Percentiles rank a stretch among this genome's conserved stretches.
Conservation (phyloP, 2,888 invertebrate genomes). For the Parthenolecanium corni region DNA sequence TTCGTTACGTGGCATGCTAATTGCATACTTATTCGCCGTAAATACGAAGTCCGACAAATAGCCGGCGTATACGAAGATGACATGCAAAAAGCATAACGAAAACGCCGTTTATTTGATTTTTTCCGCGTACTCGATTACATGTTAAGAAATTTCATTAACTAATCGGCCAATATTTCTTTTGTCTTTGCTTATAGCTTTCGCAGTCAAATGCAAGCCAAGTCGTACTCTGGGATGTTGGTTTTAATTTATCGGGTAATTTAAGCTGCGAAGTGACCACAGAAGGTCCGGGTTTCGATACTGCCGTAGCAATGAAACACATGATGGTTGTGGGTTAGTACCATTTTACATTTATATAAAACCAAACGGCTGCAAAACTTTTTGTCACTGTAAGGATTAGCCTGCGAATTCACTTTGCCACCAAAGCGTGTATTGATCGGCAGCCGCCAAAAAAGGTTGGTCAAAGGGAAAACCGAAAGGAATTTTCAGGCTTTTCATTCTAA, state of each 20-base stretch:
- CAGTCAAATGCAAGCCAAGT: constrained; percentile 39
- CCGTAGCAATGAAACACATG: constrained; percentile 42
- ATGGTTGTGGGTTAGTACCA: constrained; percentile 59
- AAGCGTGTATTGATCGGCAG: too few species aligned
- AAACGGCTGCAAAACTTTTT: too few species aligned
- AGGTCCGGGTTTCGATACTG: constrained; percentile 36
- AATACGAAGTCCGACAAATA: neutral
- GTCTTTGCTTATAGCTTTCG: constrained; percentile 47
- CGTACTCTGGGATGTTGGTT: constrained; percentile 35
- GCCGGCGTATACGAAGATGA: neutral
- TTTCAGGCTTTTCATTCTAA: too few species aligned
- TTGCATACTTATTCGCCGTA: too few species aligned
- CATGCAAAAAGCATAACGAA: neutral
- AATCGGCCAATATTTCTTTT: neutral
- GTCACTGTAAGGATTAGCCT: too few species aligned
- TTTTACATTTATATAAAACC: neutral
- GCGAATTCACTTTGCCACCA: too few species aligned
- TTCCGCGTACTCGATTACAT: too few species aligned
- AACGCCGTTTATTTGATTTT: neutral
- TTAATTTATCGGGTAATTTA: constrained; percentile 36
- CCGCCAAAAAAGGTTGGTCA: too few species aligned
- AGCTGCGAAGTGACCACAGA: constrained; percentile 38
- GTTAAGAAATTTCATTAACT: too few species aligned
- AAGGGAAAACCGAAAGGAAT: too few species aligned
- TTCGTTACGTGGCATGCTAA: neutral